Percentiles rank a stretch among this genome's conserved stretches.
These are phyloP conservation scores for Enteromius radiatus DNA, from an alignment of 2,797 vertebrate species.

Conservation along the genomic window DNA sequence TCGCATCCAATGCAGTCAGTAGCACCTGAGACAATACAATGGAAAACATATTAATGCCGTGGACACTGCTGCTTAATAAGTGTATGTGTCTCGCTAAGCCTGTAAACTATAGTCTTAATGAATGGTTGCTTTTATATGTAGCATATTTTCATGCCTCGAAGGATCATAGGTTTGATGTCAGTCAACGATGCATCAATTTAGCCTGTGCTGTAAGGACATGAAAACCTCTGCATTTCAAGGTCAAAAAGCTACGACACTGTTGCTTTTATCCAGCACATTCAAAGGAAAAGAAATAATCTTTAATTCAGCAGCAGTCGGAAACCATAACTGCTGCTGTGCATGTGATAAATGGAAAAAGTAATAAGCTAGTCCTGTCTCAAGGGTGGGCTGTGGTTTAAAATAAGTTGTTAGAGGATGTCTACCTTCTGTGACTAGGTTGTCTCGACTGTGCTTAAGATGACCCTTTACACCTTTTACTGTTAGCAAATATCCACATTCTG, in stretches of 20 bases:
- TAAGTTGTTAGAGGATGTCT: conserved; percentile 20
- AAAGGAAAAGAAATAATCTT: conserved; percentile 22
- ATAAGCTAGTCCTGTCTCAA: conserved; percentile 21
- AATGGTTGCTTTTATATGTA: not conserved
- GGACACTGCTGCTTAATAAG: not conserved
- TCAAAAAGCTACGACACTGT: not conserved
- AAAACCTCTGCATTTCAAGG: conserved; percentile 21
- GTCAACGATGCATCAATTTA: not conserved
- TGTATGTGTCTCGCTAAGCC: not conserved
- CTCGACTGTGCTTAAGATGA: not conserved
- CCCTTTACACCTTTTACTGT: too few species aligned
- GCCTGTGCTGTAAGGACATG: not conserved
- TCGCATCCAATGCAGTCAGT: not conserved
- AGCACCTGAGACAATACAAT: not conserved
- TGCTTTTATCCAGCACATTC: not conserved
- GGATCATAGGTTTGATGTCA: not conserved
- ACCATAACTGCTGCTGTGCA: conserved; percentile 20
- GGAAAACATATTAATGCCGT: not conserved
- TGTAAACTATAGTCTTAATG: not conserved
- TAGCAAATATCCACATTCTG: not conserved
- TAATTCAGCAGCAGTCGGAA: conserved; percentile 38
- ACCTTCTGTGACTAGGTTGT: not conserved
- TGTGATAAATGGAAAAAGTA: conserved; percentile 27
- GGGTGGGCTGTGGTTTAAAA: conserved; percentile 36
- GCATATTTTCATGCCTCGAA: not conserved